Evolutionary conservation across 1,140 invertebrate genomes (phyloP).

Genomic region (Heliconius eleuchia): DNA sequence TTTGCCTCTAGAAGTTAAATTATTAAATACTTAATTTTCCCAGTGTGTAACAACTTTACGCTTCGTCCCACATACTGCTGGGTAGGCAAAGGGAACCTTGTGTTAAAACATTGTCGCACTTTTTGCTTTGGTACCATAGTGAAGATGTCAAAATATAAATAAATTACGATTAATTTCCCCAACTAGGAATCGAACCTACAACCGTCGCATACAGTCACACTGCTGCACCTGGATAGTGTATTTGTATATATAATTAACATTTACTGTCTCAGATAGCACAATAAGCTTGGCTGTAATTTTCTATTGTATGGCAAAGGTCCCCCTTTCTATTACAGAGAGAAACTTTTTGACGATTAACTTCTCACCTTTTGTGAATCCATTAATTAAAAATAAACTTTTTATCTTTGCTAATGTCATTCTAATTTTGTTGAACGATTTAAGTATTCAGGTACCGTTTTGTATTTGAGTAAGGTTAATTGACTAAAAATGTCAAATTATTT

Average conservation of each 20-base stretch:
- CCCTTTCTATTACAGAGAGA: constrained; percentile 18
- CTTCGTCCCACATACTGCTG: too few species aligned
- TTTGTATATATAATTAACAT: constrained; percentile 10
- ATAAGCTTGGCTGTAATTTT: constrained; percentile 11
- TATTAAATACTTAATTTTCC: too few species aligned
- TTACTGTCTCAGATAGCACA: constrained; percentile 9
- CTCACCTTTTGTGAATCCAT: constrained; percentile 12
- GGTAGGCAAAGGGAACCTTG: too few species aligned
- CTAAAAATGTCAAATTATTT: not conserved
- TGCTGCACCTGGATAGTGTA: not conserved
- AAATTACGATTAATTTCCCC: too few species aligned
- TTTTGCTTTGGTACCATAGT: too few species aligned
- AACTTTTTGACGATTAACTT: constrained; percentile 17
- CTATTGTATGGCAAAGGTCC: constrained; percentile 20
- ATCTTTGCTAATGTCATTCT: not conserved
- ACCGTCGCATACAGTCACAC: not conserved
- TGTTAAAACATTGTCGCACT: too few species aligned
- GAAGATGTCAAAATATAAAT: too few species aligned
- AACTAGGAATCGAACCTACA: too few species aligned
- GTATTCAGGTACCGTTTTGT: not conserved
- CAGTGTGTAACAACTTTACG: too few species aligned
- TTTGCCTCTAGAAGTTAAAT: too few species aligned
- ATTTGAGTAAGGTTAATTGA: not conserved
- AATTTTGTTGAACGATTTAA: not conserved
- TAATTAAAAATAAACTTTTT: constrained; percentile 16